Base-by-base conservation (phyloP, 2,113 vertebrate genomes). In the Gavialis gangeticus region DNA sequence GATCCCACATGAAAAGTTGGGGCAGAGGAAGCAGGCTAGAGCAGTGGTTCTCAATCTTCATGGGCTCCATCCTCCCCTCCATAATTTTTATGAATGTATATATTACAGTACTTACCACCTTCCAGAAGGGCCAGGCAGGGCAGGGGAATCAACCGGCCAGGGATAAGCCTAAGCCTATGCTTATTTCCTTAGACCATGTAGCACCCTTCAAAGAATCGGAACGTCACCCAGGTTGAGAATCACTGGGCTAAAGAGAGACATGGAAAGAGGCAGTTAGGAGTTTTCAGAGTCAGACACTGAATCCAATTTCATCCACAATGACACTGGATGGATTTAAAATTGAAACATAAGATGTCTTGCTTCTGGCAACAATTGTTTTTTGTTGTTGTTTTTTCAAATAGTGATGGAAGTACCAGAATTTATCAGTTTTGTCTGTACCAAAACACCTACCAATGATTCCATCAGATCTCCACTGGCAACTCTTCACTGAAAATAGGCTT, bases 1-100 rank as follows among this genome's bases (percentile, higher is more conserved):
- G 89, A 86, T 0, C 60, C 83, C 17, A 86, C 21, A 46, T 93
- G 18, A 91, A 95, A 34, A 67, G 66, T 56, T 63, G 91, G 75
- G 25, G n/a, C 37, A 79, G 80, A 81, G 11, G 16, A 0, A 75
- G 5, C 37, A 46, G 90, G 62, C 62, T 79, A 93, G 87, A 81
- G 46, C 0, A 0, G 18, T 9, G 34, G 75, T 46, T 46, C 7
- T 46, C 46, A 46, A 46, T 46, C 46, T 46, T 46, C 46, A 46
- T 46, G 46, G 46, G 46, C 8, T 9, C 46, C 46, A 46, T 9
- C 46, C 46, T 46, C 46, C 46, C 46, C 46, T 46, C 46, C 46
- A 46, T 46, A 46, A 46, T 7, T 46, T 46, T 46, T 46, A 7
- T 46, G 46, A 46, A 46, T 46, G 46, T 9, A 46, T 9, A 46